Evolutionary conservation across 2,888 invertebrate genomes (phyloP), one percentile per base, ranked within the genome.

Genomic region (Sepioteuthis lessoniana): DNA sequence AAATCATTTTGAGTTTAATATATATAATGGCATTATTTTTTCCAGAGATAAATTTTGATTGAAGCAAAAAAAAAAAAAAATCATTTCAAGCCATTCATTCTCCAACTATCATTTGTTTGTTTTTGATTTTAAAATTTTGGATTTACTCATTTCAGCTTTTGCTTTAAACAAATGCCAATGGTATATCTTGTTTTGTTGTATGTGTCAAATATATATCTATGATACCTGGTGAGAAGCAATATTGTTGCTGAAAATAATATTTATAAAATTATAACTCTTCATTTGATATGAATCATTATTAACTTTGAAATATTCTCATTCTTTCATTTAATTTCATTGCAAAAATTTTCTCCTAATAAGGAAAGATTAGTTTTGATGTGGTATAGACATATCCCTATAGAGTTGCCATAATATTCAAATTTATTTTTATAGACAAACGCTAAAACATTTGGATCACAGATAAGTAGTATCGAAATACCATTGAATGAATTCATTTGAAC

Each of bases 61-160:
- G 76, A 76, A 76, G 76, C 76, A 76, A 76, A 76, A 76, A 76
- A 42, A 42, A n/a, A 42, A 42, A 42, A 76, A 55, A 25, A 5
- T 21, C 31, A 76, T 76, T 76, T n/a, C n/a, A 76, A 35, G 13
- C 16, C 19, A 76, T n/a, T 35, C 76, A 76, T 76, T 76, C n/a
- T n/a, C 10, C 19, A n/a, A 76, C n/a, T n/a, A n/a, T 16, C 76
- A 76, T 76, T 76, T 76, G 28, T 60, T 60, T 60, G n/a, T 76
- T 76, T 76, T 76, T n/a, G n/a, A 76, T 76, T 76, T 76, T 76
- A 76, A 76, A 76, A n/a, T 76, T 76, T n/a, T n/a, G 76, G n/a
- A 76, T 76, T 76, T 76, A 76, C 76, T 76, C 35, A 76, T 76
- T 76, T 76, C 76, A 76, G 76, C 76, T 76, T 76, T 76, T 76